Evolutionary conservation across 2,888 invertebrate species (phyloP), one percentile per base, ranked within the genome.

Genomic region (Acholoe squamosa): DNA sequence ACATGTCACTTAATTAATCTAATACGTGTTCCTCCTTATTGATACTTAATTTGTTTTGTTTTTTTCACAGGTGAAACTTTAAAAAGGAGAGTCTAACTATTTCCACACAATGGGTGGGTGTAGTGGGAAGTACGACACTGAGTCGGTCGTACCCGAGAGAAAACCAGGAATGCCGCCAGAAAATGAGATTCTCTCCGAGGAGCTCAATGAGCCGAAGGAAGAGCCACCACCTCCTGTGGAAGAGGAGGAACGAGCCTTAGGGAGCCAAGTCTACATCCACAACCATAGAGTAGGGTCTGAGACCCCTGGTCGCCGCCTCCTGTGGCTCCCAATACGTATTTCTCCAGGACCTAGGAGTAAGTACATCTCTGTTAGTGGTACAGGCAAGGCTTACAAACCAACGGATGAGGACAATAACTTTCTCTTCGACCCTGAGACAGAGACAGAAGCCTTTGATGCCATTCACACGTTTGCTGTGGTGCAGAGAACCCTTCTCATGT

Each of bases 381-480:
- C 52, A 12, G 43, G 28, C 14, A 76, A 76, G 33, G 33, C 34
- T 10, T 22, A 34, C 80, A 16, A 52, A 0, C 89, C 89, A 14
- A 76, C 89, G 7, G 89, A 89, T 34, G 89, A 89, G n/a, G 51
- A 76, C n/a, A 52, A 52, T n/a, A 89, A 89, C 89, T 89, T n/a
- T 28, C 52, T 89, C n/a, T 89, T 25, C 28, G 89, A 89, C 89
- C 89, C 89, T 0, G 76, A 67, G 22, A 0, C 16, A 28, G 71
- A 67, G 10, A 76, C 25, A n/a, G 77, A 76, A 22, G 51, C 28
- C n/a, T 89, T 89, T 25, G 89, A 89, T 34, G 89, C 89, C 25
- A 51, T 89, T 5, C 89, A 89, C 31, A 89, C 89, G 0, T 89
- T 89, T 25, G 43, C 28, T 1, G 89, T 89, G 76, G 89, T 89